Evolutionary conservation across 1,140 invertebrate genomes (phyloP).

Genomic region (Aricia agestis): DNA sequence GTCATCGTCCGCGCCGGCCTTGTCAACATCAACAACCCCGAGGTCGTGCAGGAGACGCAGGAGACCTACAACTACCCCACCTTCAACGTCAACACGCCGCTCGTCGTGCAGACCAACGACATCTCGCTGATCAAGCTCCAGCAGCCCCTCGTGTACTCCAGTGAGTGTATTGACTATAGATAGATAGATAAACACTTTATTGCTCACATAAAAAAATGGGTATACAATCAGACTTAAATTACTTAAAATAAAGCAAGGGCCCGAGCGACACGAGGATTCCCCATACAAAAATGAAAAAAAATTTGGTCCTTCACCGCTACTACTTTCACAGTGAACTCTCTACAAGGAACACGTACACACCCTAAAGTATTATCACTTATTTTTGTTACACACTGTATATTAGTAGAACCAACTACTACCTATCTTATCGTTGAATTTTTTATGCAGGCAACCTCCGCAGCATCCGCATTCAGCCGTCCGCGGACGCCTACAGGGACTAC

Average conservation of each 20-base stretch:
- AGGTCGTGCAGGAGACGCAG: slow-evolving; percentile 41
- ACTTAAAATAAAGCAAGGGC: too few species aligned
- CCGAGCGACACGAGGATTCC: too few species aligned
- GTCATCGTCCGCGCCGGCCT: slow-evolving; percentile 49
- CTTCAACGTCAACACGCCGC: slow-evolving; percentile 34
- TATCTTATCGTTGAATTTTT: background rate
- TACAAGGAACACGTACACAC: too few species aligned
- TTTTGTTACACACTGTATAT: too few species aligned
- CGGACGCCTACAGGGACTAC: slow-evolving; percentile 50
- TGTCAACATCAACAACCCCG: slow-evolving; percentile 34
- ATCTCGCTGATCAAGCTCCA: slow-evolving; percentile 41
- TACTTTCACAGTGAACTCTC: too few species aligned
- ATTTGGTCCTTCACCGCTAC: too few species aligned
- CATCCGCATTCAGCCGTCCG: slow-evolving; percentile 45
- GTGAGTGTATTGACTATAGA: slow-evolving; percentile 34
- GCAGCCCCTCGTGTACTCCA: slow-evolving; percentile 34
- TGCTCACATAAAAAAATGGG: too few species aligned
- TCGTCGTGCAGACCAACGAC: slow-evolving; percentile 49
- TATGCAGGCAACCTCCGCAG: slow-evolving; percentile 39
- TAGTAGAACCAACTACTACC: too few species aligned
- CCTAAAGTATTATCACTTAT: too few species aligned
- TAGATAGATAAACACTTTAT: too few species aligned
- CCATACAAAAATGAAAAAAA: too few species aligned
- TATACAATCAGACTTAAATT: too few species aligned
- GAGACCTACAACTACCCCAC: slow-evolving; percentile 53